These are phyloP conservation scores for Masticophis lateralis DNA, from an alignment of 2,797 vertebrate species.

Conservation along the genomic window DNA sequence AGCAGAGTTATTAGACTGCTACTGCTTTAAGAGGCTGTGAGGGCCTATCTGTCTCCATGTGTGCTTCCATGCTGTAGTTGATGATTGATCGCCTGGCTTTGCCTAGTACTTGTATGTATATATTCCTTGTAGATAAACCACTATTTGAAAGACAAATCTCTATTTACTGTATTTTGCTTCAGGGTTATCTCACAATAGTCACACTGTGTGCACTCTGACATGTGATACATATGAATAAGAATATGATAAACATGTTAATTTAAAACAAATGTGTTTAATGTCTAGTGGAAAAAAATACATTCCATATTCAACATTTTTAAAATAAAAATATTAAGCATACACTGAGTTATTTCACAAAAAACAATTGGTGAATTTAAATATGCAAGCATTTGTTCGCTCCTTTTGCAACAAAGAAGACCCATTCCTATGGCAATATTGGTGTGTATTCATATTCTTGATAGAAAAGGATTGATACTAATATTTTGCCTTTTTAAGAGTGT, in stretches of 20 bases:
- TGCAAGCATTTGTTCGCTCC: slow-evolving; percentile 24
- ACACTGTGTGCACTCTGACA: too few relatives aligned
- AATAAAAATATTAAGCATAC: neutral
- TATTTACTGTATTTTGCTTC: too few relatives aligned
- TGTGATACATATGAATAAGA: neutral
- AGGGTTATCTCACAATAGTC: too few relatives aligned
- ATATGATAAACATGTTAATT: neutral
- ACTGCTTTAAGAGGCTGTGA: too few relatives aligned
- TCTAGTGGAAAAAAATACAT: neutral
- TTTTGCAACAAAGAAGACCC: slow-evolving; percentile 54
- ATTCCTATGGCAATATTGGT: slow-evolving; percentile 45
- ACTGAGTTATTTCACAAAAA: neutral
- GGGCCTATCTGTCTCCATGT: too few relatives aligned
- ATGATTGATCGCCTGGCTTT: too few relatives aligned
- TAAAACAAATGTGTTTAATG: neutral
- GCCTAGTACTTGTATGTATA: too few relatives aligned
- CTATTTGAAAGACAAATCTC: too few relatives aligned
- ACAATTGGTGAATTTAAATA: neutral
- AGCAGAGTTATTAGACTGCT: too few relatives aligned
- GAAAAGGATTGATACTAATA: slow-evolving; percentile 64
- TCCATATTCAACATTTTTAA: neutral
- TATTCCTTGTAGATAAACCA: too few relatives aligned
- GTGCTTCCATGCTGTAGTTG: too few relatives aligned
- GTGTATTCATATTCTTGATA: slow-evolving; percentile 61
- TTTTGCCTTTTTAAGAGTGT: slow-evolving; percentile 63